phyloP scores from a whole-genome alignment of 2,113 vertebrate species.

The Psephotus haematonotus region DNA sequence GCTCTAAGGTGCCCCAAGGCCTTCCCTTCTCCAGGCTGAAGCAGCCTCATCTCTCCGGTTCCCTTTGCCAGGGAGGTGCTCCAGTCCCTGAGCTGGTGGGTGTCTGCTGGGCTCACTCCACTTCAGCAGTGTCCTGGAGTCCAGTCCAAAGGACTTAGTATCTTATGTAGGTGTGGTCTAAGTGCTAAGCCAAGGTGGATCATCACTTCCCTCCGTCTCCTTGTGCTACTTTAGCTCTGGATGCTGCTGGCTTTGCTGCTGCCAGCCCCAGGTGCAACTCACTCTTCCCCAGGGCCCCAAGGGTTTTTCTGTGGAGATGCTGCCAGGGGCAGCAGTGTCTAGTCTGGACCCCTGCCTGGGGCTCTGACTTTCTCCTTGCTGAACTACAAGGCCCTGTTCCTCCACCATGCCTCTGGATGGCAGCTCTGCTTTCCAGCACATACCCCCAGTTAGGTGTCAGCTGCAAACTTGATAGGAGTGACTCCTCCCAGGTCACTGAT shows the following conservation, averaged over 20 bases:
- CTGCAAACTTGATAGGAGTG: not conserved
- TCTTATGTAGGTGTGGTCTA: not conserved
- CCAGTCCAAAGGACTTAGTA: not conserved
- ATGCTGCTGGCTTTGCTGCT: not conserved
- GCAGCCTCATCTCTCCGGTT: not conserved
- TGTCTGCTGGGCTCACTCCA: not conserved
- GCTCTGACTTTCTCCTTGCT: not conserved
- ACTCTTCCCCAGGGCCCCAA: not conserved
- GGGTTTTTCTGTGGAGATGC: not conserved
- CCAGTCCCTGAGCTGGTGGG: too few relatives aligned
- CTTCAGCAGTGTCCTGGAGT: not conserved
- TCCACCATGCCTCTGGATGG: not conserved
- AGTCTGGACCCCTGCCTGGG: not conserved
- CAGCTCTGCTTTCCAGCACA: not conserved
- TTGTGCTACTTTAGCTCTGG: accelerated
- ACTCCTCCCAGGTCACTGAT: not conserved
- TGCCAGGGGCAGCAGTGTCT: not conserved
- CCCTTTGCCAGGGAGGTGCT: not conserved
- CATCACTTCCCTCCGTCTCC: not conserved
- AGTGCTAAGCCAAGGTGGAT: not conserved
- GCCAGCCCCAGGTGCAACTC: not conserved
- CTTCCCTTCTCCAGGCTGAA: not conserved
- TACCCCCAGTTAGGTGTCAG: not conserved
- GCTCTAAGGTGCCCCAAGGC: not conserved
- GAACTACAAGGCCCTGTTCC: not conserved